Conservation (phyloP, 2,888 invertebrate genomes). For the Ornithoptera priamus region DNA sequence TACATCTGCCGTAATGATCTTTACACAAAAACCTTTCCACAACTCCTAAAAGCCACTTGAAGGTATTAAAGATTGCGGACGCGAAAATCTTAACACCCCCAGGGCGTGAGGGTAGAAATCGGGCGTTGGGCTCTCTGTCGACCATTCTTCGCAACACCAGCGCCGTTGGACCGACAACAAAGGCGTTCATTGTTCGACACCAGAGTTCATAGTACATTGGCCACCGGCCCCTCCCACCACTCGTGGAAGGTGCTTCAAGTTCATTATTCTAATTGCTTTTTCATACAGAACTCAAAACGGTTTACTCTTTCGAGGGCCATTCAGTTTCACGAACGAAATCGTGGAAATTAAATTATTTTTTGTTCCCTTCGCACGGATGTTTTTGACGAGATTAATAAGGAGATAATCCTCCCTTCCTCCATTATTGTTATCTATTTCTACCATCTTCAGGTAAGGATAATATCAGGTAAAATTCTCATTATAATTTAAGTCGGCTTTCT, state of each 20-base stretch:
- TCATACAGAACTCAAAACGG: constrained; percentile 63
- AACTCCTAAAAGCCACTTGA: constrained; percentile 50
- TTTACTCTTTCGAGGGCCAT: constrained; percentile 66
- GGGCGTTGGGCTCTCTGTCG: constrained; percentile 34
- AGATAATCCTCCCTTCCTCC: constrained; percentile 49
- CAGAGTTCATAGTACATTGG: constrained; percentile 39
- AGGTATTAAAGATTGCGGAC: constrained; percentile 67
- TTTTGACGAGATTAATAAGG: constrained; percentile 58
- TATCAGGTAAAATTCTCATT: too few relatives aligned
- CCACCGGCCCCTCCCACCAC: constrained; percentile 38
- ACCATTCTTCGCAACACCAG: constrained; percentile 32
- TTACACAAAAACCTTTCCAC: constrained; percentile 45
- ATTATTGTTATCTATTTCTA: constrained; percentile 37
- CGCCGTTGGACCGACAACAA: constrained; percentile 6
- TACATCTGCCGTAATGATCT: constrained; percentile 42
- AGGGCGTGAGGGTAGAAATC: constrained; percentile 37
- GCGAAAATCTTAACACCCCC: constrained; percentile 46
- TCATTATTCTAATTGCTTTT: constrained; percentile 73
- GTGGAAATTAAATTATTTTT: constrained; percentile 74
- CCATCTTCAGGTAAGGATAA: constrained; percentile 29
- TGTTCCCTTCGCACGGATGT: constrained; percentile 44
- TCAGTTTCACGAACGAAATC: constrained; percentile 59
- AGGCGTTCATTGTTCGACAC: constrained; percentile 14
- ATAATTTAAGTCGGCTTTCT: too few relatives aligned
- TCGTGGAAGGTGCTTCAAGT: constrained; percentile 56